phyloP scores from a whole-genome alignment of 37 sponge, comb jelly and placozoan species.

The Mnemiopsis leidyi region DNA sequence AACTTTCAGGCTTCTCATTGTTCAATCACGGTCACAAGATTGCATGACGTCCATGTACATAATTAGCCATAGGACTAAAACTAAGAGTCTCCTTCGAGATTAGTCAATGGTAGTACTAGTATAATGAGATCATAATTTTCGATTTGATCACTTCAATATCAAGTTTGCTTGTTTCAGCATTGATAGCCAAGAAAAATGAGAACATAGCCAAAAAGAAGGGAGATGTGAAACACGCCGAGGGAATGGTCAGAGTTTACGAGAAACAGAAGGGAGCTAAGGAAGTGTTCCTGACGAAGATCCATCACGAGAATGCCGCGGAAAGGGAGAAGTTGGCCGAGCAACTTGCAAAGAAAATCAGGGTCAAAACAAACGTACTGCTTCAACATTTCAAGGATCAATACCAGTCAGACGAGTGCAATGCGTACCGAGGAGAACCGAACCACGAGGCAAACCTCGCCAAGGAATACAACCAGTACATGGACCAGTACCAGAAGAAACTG shows the following conservation, averaged over 20 bases:
- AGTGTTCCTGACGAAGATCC: constrained; percentile 4
- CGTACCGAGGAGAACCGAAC: neutral
- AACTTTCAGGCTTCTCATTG: no score
- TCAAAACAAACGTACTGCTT: neutral
- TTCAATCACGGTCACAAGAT: no score
- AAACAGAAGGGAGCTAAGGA: constrained; percentile 53
- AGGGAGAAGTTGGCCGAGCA: neutral
- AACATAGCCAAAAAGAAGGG: neutral
- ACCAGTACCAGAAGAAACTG: neutral
- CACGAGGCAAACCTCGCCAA: constrained; percentile 11
- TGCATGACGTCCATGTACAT: no score
- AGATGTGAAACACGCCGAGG: neutral
- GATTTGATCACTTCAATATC: no score
- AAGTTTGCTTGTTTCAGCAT: neutral
- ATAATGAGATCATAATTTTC: no score
- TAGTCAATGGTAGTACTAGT: no score
- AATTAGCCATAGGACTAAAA: no score
- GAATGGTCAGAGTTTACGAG: neutral
- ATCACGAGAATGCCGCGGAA: neutral
- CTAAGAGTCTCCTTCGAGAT: no score
- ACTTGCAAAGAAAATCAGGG: neutral
- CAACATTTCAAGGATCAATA: constrained; percentile 8
- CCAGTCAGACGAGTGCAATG: neutral
- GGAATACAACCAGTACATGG: neutral
- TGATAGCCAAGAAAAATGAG: constrained; percentile 40